Evolutionary conservation across 2,797 vertebrate species (phyloP).

Genomic region (Urophycis tenuis): DNA sequence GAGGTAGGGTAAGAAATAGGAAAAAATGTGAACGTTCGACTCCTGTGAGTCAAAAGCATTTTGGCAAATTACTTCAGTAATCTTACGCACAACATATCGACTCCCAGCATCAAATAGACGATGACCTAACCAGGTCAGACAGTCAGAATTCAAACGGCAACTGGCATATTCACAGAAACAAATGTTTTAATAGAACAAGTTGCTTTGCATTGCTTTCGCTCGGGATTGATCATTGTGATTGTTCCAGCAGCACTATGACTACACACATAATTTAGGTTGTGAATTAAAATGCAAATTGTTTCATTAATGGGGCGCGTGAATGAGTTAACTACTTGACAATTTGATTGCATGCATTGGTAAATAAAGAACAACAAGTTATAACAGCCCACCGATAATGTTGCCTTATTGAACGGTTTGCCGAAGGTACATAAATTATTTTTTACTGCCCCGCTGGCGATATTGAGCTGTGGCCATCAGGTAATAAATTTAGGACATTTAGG

Average conservation of each 20-base stretch:
- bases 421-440: constrained; percentile 17
- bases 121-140: constrained; percentile 29
- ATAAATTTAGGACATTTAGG: not conserved
- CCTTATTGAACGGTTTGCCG: constrained; percentile 21
- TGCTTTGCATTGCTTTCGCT: not conserved
- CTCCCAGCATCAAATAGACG: constrained; percentile 7
- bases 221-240: not conserved
- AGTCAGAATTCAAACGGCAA: constrained; percentile 21
- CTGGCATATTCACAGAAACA: constrained; percentile 14
- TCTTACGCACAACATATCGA: not conserved
- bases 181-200: not conserved
- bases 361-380: constrained; percentile 49
- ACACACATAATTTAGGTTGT: constrained; percentile 55
- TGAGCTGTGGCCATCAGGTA: not conserved
- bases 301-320: constrained; percentile 58
- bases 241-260: constrained; percentile 28
- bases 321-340: constrained; percentile 47
- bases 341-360: constrained; percentile 54
- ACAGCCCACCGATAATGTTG: constrained; percentile 29
- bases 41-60: too few relatives aligned
- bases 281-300: constrained; percentile 69
- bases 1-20: too few relatives aligned
- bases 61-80: constrained; percentile 1
- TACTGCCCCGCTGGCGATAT: not conserved
- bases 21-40: too few relatives aligned